Conservation (phyloP, 2,113 vertebrate genomes). For the Panthera uncia region DNA sequence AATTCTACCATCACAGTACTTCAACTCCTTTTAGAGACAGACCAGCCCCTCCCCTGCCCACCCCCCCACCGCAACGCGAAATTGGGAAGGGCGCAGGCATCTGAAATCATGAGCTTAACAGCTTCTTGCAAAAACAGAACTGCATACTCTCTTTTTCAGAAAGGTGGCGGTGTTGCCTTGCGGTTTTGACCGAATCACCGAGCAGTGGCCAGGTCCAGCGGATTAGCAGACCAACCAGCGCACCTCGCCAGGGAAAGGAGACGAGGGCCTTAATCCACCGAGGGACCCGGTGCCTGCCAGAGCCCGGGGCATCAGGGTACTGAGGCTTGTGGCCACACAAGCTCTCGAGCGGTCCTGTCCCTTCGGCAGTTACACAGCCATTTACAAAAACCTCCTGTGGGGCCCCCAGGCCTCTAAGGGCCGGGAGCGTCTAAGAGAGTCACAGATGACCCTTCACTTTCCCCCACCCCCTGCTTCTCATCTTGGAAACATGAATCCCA, state of each 20-base stretch:
- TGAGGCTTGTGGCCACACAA: constrained; percentile 61
- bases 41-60: constrained; percentile 20
- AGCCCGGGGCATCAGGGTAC: constrained; percentile 13
- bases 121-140: constrained; percentile 47
- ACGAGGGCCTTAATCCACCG: constrained; percentile 71
- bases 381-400: background rate
- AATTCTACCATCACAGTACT: constrained; percentile 64
- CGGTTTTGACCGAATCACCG: constrained; percentile 71
- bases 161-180: constrained; percentile 96
- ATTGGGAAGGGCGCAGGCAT: constrained; percentile 64
- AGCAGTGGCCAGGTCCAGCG: constrained; percentile 12
- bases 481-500: background rate
- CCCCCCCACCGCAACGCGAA: background rate
- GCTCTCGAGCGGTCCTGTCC: constrained; percentile 67
- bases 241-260: constrained; percentile 78
- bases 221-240: constrained; percentile 61
- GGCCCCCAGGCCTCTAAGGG: background rate
- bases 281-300: constrained; percentile 42
- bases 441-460: background rate
- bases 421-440: background rate
- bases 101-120: constrained; percentile 69
- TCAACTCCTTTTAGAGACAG: constrained; percentile 78
- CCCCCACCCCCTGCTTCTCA: background rate
- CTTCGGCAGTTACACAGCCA: background rate
- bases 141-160: constrained; percentile 85